Conservation (phyloP, 2,888 invertebrate species). For the Ormyrus labotus region DNA sequence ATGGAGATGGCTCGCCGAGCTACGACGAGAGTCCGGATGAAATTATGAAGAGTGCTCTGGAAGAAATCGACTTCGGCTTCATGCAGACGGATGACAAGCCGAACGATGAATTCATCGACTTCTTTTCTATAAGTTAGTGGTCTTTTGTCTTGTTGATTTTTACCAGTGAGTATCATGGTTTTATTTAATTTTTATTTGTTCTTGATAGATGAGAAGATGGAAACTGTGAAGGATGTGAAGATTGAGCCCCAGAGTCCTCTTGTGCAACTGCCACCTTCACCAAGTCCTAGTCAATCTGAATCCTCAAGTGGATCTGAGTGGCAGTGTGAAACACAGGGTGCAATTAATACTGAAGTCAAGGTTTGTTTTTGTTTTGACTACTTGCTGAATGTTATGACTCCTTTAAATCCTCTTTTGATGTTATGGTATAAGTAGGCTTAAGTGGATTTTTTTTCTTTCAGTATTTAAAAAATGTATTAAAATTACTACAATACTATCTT, state of each 20-base stretch:
- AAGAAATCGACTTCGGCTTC: conserved; percentile 60
- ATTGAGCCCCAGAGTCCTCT: conserved; percentile 65
- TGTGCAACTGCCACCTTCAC: conserved; percentile 64
- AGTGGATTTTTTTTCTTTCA: not conserved
- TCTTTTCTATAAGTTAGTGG: conserved; percentile 40
- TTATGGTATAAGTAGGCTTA: conserved; percentile 16
- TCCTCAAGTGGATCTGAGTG: conserved; percentile 65
- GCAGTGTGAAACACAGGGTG: conserved; percentile 59
- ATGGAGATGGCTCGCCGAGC: conserved; percentile 62
- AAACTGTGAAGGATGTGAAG: conserved; percentile 60
- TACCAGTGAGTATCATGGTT: not conserved
- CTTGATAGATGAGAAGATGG: conserved; percentile 9
- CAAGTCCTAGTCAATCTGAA: conserved; percentile 68
- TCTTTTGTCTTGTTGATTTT: not conserved
- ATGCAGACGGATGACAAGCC: conserved; percentile 42
- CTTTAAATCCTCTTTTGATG: not conserved
- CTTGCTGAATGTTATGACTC: not conserved
- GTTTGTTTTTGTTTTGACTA: conserved; percentile 53
- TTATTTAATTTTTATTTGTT: not conserved
- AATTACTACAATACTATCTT: not conserved
- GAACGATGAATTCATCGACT: conserved; percentile 34
- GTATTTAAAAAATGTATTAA: not conserved
- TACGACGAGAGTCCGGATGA: conserved; percentile 66
- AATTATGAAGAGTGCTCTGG: conserved; percentile 64
- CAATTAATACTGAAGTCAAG: conserved; percentile 57